Percentiles rank a stretch among this genome's conserved stretches.
These are phyloP conservation scores for Leptopilina drosophilae DNA, from an alignment of 2,888 invertebrate genomes.

Conservation along the genomic window DNA sequence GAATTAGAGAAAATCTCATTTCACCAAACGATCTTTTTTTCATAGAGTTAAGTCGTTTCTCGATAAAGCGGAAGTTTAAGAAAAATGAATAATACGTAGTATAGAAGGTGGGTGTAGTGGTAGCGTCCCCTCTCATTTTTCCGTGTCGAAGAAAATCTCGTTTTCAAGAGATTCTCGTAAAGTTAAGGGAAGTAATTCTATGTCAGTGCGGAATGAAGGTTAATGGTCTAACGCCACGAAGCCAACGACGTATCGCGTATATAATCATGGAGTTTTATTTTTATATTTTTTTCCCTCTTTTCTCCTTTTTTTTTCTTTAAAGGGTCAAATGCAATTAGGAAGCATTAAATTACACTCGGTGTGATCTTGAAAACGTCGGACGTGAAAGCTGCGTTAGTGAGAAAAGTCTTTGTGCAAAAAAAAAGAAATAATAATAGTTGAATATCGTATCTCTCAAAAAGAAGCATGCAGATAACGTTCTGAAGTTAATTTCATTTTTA, in stretches of 20 bases:
- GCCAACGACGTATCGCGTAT: constrained; percentile 19
- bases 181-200: constrained; percentile 25
- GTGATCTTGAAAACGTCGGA: constrained; percentile 4
- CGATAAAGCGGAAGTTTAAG: constrained; percentile 19
- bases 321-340: constrained; percentile 29
- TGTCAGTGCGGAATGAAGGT: constrained; percentile 29
- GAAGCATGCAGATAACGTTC: too few species aligned
- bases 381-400: too few species aligned
- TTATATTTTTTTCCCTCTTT: not conserved
- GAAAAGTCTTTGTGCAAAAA: too few species aligned
- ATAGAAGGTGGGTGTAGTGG: not conserved
- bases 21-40: not conserved
- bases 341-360: constrained; percentile 9
- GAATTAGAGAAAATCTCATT: constrained; percentile 27
- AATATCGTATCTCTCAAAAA: too few species aligned
- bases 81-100: constrained; percentile 33
- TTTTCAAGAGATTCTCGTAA: constrained; percentile 29
- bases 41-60: constrained; percentile 24
- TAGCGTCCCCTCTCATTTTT: constrained; percentile 10
- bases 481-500: too few species aligned
- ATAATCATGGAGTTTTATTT: constrained; percentile 11
- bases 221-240: constrained; percentile 35
- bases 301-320: not conserved
- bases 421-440: too few species aligned
- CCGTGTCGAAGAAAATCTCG: constrained; percentile 22